phyloP scores from a whole-genome alignment of 2,113 vertebrate genomes.

The Crocuta crocuta region DNA sequence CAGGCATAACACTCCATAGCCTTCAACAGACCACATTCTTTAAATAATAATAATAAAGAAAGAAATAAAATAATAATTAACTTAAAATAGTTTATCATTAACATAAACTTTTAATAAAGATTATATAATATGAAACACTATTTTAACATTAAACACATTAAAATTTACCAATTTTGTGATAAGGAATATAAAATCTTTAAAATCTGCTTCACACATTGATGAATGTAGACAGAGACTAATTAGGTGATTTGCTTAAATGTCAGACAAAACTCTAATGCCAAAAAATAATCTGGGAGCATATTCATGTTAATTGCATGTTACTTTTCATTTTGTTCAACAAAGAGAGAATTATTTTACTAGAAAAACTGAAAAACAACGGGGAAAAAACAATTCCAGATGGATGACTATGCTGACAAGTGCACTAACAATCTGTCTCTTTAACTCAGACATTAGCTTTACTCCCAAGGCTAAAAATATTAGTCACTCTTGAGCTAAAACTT shows the following conservation, averaged over 20 bases:
- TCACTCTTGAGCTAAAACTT: constrained; percentile 64
- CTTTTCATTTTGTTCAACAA: constrained; percentile 62
- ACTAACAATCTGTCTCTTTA: constrained; percentile 67
- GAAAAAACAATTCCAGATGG: constrained; percentile 65
- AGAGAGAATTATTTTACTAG: not conserved
- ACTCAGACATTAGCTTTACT: constrained; percentile 46
- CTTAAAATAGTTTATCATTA: not conserved
- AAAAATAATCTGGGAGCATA: not conserved
- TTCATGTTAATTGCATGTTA: not conserved
- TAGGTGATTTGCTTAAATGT: constrained; percentile 23
- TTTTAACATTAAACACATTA: not conserved
- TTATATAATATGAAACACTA: not conserved
- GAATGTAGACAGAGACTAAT: not conserved
- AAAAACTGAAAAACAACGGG: constrained; percentile 36
- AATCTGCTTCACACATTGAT: not conserved
- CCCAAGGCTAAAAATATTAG: constrained; percentile 63
- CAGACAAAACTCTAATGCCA: not conserved
- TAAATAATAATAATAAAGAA: not conserved
- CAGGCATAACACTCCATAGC: not conserved
- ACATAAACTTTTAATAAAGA: not conserved
- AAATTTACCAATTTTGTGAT: constrained; percentile 5
- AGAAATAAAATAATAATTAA: too few species aligned
- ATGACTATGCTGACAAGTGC: constrained; percentile 1
- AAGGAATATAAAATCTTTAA: not conserved
- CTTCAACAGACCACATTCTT: not conserved